Evolutionary conservation across 2,888 invertebrate genomes (phyloP).

Genomic region (Spilarctia lutea): DNA sequence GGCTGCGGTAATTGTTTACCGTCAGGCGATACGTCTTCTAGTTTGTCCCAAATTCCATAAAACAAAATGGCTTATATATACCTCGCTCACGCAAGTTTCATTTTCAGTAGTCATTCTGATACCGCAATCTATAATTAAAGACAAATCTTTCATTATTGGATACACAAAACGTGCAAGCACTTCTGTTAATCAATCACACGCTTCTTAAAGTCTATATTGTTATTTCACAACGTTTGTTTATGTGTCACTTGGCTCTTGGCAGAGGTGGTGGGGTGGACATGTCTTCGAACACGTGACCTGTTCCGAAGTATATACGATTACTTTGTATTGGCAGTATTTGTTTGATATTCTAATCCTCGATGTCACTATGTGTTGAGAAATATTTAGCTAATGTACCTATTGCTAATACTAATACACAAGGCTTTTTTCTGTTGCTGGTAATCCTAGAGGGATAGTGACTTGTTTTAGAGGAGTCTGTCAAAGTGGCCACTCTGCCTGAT

Average conservation of each 20-base stretch:
- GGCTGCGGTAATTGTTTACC: no score
- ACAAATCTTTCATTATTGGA: not conserved
- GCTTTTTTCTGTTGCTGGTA: no score
- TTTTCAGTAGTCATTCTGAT: not conserved
- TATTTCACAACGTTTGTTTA: constrained; percentile 10
- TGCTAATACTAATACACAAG: not conserved
- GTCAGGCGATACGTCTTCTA: no score
- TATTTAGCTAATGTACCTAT: not conserved
- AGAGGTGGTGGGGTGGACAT: constrained; percentile 3
- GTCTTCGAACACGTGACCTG: constrained; percentile 10
- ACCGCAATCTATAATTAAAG: not conserved
- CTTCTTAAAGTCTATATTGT: not conserved
- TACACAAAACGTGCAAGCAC: not conserved
- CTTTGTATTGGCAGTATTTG: not conserved
- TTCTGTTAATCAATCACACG: constrained; percentile 1
- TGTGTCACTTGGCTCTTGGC: not conserved
- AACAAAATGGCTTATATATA: no score
- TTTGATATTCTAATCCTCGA: not conserved
- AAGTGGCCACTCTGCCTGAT: no score
- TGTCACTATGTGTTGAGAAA: not conserved
- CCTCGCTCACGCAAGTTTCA: no score
- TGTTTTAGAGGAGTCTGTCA: no score
- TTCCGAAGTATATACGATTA: not conserved
- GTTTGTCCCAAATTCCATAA: no score
- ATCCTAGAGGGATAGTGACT: not conserved